Percentiles rank a stretch among this genome's conserved stretches.
Evolutionary conservation across 30 jellyfish, hydroid and myxozoan species (phyloP).

Genomic region (Sanderia malayensis): DNA sequence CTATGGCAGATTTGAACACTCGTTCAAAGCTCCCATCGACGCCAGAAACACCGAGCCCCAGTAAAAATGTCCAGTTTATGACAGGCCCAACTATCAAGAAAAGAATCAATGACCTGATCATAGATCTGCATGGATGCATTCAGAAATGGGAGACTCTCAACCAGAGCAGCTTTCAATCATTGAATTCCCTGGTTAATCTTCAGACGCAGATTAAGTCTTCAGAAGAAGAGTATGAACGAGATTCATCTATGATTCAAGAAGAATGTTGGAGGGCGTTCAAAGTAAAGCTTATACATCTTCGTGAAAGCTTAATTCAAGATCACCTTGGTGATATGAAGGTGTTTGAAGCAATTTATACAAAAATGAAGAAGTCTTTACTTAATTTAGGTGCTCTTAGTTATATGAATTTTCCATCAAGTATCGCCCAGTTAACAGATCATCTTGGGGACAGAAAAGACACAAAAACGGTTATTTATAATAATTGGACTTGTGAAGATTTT

Average conservation of each 20-base stretch:
- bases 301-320: conserved; percentile 77
- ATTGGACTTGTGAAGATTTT: conserved; percentile 67
- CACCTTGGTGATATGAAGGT: conserved; percentile 35
- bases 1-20: conserved; percentile 10
- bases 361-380: conserved; percentile 30
- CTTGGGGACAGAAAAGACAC: not conserved
- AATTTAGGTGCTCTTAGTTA: conserved; percentile 64
- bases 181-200: conserved; percentile 63
- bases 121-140: conserved; percentile 60
- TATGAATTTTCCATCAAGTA: conserved; percentile 7
- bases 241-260: not conserved
- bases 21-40: conserved; percentile 11
- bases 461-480: conserved; percentile 3
- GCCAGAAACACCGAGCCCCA: conserved; percentile 50
- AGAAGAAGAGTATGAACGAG: conserved; percentile 38
- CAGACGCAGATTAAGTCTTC: conserved; percentile 59
- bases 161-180: conserved; percentile 73
- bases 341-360: conserved; percentile 24
- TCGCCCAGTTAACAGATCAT: not conserved
- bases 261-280: conserved; percentile 56
- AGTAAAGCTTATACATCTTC: conserved; percentile 39
- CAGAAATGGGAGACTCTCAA: conserved; percentile 75
- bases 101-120: conserved; percentile 56
- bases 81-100: conserved; percentile 58
- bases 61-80: not conserved